phyloP scores from a whole-genome alignment of 2,888 invertebrate genomes.

The Rugalucina vietnamica region DNA sequence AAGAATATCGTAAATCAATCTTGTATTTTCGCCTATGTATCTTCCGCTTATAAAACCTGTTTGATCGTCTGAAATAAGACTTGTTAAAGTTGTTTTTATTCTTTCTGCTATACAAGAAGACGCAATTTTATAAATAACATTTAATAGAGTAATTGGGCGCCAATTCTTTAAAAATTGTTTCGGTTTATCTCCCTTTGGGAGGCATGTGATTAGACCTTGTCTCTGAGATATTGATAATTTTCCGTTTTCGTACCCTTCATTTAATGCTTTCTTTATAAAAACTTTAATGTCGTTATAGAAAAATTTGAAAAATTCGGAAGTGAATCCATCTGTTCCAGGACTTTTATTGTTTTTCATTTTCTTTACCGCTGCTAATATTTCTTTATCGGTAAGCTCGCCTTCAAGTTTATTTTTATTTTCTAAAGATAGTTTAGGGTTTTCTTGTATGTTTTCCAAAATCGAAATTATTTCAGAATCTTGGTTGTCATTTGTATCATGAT shows the following conservation, averaged over 20 bases:
- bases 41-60: constrained; percentile 2
- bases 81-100: neutral
- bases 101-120: neutral
- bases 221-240: too few species aligned
- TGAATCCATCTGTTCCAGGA: neutral
- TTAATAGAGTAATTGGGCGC: constrained; percentile 13
- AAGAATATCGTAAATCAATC: constrained; percentile 18
- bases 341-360: neutral
- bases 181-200: neutral
- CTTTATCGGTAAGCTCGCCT: neutral
- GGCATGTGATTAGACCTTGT: neutral
- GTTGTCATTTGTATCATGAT: too few species aligned
- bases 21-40: constrained; percentile 2
- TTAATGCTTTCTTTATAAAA: neutral
- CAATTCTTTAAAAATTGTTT: constrained; percentile 15
- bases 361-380: neutral
- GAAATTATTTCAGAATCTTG: too few species aligned
- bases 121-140: constrained; percentile 27
- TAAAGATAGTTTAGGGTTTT: neutral
- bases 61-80: constrained; percentile 17
- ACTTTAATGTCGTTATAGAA: neutral
- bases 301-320: neutral
- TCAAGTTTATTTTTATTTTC: neutral
- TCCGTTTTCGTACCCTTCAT: neutral
- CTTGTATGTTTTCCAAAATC: too few species aligned